These are phyloP conservation scores for Oscheius sp. DNA, from an alignment of 2,888 invertebrate species.

Conservation along the genomic window DNA sequence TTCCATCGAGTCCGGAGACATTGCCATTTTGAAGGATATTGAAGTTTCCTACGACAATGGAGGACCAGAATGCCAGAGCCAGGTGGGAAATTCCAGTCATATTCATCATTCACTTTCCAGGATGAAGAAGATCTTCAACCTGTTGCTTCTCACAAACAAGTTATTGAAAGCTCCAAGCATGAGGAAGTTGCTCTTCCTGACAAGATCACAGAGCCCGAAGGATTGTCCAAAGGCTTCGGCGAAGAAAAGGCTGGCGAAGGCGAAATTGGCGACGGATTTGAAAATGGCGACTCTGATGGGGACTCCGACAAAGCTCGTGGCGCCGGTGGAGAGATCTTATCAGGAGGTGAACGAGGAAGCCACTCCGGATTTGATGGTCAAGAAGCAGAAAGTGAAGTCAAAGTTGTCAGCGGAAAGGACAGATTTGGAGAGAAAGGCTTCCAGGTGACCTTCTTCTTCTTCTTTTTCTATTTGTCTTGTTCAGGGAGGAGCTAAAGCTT, in stretches of 20 bases:
- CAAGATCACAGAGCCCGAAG: slow-evolving; percentile 27
- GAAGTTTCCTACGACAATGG: slow-evolving; percentile 65
- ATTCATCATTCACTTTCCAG: slow-evolving; percentile 1
- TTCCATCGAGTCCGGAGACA: slow-evolving; percentile 66
- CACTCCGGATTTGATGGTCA: slow-evolving; percentile 4
- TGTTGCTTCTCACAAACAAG: slow-evolving; percentile 32
- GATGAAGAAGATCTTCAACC: slow-evolving; percentile 19
- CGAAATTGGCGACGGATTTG: neutral
- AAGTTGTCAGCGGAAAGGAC: slow-evolving; percentile 43
- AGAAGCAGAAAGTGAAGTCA: slow-evolving; percentile 40
- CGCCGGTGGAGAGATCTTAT: neutral
- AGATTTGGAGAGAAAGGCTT: slow-evolving; percentile 52
- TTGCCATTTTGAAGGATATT: slow-evolving; percentile 71
- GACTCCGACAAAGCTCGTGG: neutral
- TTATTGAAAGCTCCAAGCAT: slow-evolving; percentile 31
- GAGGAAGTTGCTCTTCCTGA: slow-evolving; percentile 29
- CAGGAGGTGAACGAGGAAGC: no score
- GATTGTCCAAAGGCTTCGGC: slow-evolving; percentile 2
- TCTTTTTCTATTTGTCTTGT: neutral
- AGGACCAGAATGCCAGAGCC: slow-evolving; percentile 58
- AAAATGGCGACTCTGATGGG: neutral
- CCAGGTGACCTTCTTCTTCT: slow-evolving; percentile 39
- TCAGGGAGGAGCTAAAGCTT: slow-evolving; percentile 49
- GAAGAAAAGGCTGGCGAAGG: neutral
- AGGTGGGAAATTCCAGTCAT: slow-evolving; percentile 25